A percentile compares a stretch with the other conserved stretches of the same genome.
phyloP scores from a whole-genome alignment of 2,113 vertebrate species.

The Chamaetylas fuelleborni region DNA sequence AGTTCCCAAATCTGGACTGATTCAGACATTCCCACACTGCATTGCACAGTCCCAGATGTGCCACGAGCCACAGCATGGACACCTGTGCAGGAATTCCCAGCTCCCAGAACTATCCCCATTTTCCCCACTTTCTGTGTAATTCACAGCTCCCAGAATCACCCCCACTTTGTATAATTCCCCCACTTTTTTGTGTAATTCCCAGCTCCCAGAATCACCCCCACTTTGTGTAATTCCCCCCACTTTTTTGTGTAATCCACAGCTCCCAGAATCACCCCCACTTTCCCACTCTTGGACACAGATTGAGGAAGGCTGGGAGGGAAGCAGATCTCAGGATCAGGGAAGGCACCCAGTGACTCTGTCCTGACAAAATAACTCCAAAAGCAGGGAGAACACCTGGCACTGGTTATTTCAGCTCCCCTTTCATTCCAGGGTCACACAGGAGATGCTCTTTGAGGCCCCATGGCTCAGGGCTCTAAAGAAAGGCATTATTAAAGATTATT shows the following conservation, averaged over 20 bases:
- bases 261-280: too few relatives aligned
- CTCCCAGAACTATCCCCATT: too few relatives aligned
- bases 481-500: constrained; percentile 1
- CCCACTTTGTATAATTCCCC: too few relatives aligned
- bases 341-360: background rate
- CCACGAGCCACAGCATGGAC: background rate
- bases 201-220: too few relatives aligned
- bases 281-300: background rate
- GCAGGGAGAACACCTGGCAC: background rate
- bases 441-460: background rate
- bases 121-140: too few relatives aligned
- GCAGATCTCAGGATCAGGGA: background rate
- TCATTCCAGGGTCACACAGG: background rate
- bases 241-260: too few relatives aligned
- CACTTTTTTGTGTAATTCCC: too few relatives aligned
- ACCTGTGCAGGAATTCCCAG: background rate
- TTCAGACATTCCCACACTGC: background rate
- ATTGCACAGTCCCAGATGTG: background rate
- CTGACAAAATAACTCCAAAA: background rate
- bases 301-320: background rate
- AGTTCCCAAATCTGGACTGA: background rate
- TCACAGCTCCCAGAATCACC: too few relatives aligned
- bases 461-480: background rate
- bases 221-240: too few relatives aligned
- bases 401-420: background rate